Evolutionary conservation across 2,888 invertebrate species (phyloP), one percentile per base, ranked within the genome.

Genomic region (Drosophila quasianomalipes): DNA sequence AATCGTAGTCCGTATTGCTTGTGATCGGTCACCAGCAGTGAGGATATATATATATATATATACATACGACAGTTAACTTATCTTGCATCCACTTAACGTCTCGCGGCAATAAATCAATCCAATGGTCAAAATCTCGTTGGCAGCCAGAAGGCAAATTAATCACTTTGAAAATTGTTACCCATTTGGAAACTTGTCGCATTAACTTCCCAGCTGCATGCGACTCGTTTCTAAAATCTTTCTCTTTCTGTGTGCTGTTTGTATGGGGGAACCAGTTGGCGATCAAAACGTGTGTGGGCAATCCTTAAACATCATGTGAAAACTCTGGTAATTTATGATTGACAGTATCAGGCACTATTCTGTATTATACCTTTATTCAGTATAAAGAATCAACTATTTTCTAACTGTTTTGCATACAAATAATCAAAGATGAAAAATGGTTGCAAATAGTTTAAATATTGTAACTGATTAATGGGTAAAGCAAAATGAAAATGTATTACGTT

Each of bases 31-130:
- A 88, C 89, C 88, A 89, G 83, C 88, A 69, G 88, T 78, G 88
- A 89, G 88, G 84, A 89, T 83, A 85, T 81, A 79, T 62, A 39
- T 28, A 55, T 26, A 80, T 67, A 61, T 70, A 73, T 67, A 74
- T 64, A 37, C 37, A 59, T 83, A 88, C 83, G 85, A 88, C 88
- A 85, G 85, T 91, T 86, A 85, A 90, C 91, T 90, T 90, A 89
- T 91, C 91, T 91, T 85, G 87, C 91, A 89, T 91, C 91, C 89
- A 91, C 88, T 90, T 91, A 90, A 81, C 86, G 91, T 91, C 91
- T 88, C 85, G 84, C 76, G 83, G 91, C 85, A 81, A 91, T 91
- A 91, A 91, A 91, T 91, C 91, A 91, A 91, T 90, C 89, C 88
- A 71, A 91, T 91, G 88, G 81, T 86, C 84, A 76, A 89, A 81